Evolutionary conservation across 2,113 vertebrate species (phyloP).

Genomic region (Hemiprocne comata): DNA sequence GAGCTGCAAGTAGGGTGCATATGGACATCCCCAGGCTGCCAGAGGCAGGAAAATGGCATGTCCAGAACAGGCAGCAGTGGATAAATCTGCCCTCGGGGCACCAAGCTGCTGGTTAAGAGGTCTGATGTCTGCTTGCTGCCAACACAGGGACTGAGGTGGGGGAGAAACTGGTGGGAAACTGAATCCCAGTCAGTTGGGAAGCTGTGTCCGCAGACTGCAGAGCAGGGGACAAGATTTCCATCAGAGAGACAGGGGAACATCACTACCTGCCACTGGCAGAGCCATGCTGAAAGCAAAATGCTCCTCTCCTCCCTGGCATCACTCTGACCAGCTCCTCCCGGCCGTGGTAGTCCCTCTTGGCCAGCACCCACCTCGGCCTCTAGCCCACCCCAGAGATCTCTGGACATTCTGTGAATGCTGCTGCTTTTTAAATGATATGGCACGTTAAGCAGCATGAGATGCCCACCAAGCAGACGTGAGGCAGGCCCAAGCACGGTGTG

Average conservation of each 20-base stretch:
- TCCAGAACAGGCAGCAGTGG: neutral
- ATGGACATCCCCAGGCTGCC: neutral
- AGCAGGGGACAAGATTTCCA: too few species aligned
- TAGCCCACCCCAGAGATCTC: neutral
- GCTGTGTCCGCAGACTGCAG: fast-evolving
- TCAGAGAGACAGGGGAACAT: neutral
- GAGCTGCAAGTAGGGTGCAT: neutral
- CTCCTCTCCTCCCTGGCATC: neutral
- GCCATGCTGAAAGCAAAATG: neutral
- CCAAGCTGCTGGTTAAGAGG: neutral
- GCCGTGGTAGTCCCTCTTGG: neutral
- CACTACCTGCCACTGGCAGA: neutral
- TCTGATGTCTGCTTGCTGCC: neutral
- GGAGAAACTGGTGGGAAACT: neutral
- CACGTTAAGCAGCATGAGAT: neutral
- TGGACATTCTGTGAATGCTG: neutral
- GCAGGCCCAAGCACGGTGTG: neutral
- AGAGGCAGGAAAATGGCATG: neutral
- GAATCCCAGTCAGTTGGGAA: neutral
- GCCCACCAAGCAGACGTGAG: neutral
- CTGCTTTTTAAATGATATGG: neutral
- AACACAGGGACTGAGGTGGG: neutral
- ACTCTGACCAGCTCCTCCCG: neutral
- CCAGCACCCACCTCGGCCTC: neutral
- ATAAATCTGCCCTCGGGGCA: neutral